A percentile compares a stretch with the other conserved stretches of the same genome.
Evolutionary conservation across 1,140 invertebrate species (phyloP).

Genomic region (Eriocheir sinensis): DNA sequence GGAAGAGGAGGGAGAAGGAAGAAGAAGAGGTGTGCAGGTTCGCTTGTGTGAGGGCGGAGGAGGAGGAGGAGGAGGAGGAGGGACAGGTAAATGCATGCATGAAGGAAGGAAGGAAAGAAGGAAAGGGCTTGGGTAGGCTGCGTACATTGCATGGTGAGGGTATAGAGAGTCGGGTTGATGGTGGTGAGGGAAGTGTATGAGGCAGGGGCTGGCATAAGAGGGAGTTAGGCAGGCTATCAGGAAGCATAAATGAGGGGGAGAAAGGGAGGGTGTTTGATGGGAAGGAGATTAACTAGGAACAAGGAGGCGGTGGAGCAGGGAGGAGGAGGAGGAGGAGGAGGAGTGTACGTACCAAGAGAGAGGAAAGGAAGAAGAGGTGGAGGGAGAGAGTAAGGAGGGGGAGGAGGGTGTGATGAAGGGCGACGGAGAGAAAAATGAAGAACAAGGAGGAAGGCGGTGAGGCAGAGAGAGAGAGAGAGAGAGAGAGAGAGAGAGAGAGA

Average conservation of each 20-base stretch:
- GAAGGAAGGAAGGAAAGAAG: background rate
- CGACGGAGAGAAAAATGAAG: slow-evolving; percentile 11
- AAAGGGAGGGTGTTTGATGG: slow-evolving; percentile 22
- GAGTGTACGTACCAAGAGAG: background rate
- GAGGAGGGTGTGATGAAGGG: background rate
- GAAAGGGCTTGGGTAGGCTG: background rate
- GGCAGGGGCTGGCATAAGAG: slow-evolving; percentile 5
- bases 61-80: background rate
- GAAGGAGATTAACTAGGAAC: slow-evolving; percentile 26
- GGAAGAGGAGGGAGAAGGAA: background rate
- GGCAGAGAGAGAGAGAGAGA: slow-evolving; percentile 6
- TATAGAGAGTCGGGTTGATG: background rate
- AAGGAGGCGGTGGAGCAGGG: background rate
- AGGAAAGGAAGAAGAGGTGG: background rate
- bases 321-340: background rate
- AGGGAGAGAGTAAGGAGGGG: slow-evolving; percentile 10
- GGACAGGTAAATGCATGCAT: background rate
- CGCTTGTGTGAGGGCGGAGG: slow-evolving; percentile 19
- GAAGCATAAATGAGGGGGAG: background rate
- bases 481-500: slow-evolving; percentile 3
- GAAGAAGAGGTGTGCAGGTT: background rate
- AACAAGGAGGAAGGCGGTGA: background rate
- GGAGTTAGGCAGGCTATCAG: background rate
- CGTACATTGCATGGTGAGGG: no score
- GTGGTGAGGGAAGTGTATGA: slow-evolving; percentile 13